These are phyloP conservation scores for Ceratoteleas bidentatus DNA, from an alignment of 1,140 invertebrate species.

Conservation along the genomic window DNA sequence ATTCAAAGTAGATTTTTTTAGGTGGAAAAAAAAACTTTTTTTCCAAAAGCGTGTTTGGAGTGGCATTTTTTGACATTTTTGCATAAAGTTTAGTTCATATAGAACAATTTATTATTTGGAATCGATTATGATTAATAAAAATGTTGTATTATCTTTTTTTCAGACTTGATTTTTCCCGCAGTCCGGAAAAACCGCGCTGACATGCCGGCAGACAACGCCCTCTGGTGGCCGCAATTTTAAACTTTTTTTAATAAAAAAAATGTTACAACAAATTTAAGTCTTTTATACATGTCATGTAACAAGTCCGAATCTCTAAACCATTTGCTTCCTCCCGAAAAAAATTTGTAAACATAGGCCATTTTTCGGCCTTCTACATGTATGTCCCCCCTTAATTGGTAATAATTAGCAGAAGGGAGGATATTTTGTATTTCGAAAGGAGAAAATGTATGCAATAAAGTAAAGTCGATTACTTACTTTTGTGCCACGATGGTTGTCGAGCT, in stretches of 20 bases:
- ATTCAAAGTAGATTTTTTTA: neutral
- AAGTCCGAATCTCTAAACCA: neutral
- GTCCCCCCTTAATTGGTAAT: slow-evolving; percentile 5
- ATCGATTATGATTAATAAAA: neutral
- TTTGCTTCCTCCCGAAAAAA: neutral
- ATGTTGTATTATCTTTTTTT: slow-evolving; percentile 11
- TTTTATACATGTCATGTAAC: slow-evolving; percentile 8
- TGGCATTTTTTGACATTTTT: neutral
- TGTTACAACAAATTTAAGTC: neutral
- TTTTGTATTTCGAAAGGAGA: no score
- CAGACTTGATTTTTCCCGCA: neutral
- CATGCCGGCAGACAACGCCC: no score
- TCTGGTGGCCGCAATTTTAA: no score
- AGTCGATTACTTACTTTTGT: no score
- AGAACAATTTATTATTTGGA: neutral
- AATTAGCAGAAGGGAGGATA: no score
- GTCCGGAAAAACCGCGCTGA: slow-evolving; percentile 10
- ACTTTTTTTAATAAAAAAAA: no score
- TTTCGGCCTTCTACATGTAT: slow-evolving; percentile 9
- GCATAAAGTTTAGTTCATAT: slow-evolving; percentile 7
- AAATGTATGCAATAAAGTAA: no score
- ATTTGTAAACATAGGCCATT: neutral
- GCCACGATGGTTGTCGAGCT: no score
- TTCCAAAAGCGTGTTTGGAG: neutral
- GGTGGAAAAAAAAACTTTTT: slow-evolving; percentile 1